Conservation (phyloP, 2,113 vertebrate genomes). For the Anseranas semipalmata region DNA sequence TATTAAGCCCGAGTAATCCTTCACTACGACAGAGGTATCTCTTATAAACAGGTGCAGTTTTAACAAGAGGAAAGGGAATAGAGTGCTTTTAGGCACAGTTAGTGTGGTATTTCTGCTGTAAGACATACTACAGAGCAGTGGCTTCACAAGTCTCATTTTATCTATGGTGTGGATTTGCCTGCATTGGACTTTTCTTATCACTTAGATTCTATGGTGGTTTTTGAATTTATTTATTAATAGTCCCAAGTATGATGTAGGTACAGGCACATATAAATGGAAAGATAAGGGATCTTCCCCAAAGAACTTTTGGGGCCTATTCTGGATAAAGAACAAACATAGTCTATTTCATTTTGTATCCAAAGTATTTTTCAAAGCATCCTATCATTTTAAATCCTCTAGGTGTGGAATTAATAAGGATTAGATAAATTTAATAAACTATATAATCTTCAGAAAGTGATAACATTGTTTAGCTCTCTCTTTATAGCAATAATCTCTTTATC, state of each 20-base stretch:
- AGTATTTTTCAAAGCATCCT: constrained; percentile 29
- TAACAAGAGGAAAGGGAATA: constrained; percentile 21
- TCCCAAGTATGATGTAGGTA: background rate
- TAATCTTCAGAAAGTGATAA: constrained; percentile 55
- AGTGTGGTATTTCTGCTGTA: background rate
- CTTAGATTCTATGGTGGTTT: background rate
- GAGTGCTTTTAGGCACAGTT: background rate
- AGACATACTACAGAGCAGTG: background rate
- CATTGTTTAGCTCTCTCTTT: constrained; percentile 49
- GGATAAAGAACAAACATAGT: background rate
- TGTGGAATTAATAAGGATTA: constrained; percentile 64
- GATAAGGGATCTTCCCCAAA: background rate
- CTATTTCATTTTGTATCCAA: background rate
- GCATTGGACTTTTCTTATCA: background rate
- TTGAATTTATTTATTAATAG: background rate
- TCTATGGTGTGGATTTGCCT: background rate
- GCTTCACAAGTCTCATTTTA: background rate
- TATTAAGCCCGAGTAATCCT: constrained; percentile 18
- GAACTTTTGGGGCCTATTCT: background rate
- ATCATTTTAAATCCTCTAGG: constrained; percentile 44
- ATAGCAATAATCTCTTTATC: constrained; percentile 40
- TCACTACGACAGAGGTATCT: constrained; percentile 29
- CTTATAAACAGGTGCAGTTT: constrained; percentile 3
- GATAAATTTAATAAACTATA: constrained; percentile 61
- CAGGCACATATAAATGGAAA: background rate